Conservation (phyloP, 2,797 vertebrate genomes). For the Rhinoraja longicauda region DNA sequence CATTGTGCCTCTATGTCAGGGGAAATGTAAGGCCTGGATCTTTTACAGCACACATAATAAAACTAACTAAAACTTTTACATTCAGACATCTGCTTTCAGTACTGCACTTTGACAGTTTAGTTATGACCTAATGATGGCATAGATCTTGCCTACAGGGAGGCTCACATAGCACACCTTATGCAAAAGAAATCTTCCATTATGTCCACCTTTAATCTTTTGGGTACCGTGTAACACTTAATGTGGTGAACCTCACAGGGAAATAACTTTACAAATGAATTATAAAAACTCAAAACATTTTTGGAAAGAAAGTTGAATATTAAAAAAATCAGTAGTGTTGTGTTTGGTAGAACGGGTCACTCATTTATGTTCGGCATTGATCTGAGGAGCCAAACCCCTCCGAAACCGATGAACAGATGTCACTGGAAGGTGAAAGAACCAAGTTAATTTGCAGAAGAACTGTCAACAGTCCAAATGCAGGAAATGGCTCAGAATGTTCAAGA, state of each 20-base stretch:
- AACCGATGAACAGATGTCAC: not conserved
- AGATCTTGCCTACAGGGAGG: not conserved
- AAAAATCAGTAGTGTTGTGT: not conserved
- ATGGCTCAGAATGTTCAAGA: not conserved
- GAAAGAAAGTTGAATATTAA: not conserved
- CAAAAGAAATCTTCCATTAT: not conserved
- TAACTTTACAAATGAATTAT: not conserved
- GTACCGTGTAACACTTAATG: too few species aligned
- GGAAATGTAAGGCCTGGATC: constrained; percentile 8
- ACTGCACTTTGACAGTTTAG: not conserved
- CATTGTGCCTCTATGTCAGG: not conserved
- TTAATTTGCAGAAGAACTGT: not conserved
- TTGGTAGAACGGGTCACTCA: not conserved
- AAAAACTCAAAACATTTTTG: not conserved
- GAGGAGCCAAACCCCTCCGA: not conserved
- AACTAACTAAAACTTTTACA: not conserved
- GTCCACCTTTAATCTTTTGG: not conserved
- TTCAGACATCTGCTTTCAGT: constrained; percentile 34
- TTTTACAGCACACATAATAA: constrained; percentile 35
- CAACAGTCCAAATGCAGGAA: not conserved
- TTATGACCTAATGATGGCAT: not conserved
- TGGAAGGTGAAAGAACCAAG: not conserved
- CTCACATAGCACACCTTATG: not conserved
- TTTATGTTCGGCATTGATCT: not conserved
- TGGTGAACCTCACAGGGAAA: not conserved